Percentiles rank a stretch among this genome's conserved stretches.
These are phyloP conservation scores for Masticophis lateralis DNA, from an alignment of 2,797 vertebrate species.

Conservation along the genomic window DNA sequence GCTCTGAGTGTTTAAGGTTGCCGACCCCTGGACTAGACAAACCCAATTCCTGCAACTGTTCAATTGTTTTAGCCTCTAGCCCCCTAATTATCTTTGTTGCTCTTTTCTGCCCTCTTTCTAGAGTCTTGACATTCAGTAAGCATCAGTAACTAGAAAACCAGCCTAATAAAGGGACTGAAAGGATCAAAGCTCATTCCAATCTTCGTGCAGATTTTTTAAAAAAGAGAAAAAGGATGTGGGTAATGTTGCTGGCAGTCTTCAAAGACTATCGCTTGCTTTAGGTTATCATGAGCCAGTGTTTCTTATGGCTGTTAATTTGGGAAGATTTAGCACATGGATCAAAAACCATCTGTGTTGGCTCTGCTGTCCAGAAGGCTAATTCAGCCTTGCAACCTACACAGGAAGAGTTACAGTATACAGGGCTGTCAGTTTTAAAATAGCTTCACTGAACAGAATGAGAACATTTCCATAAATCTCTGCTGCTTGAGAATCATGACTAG, in stretches of 20 bases:
- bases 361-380: background rate
- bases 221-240: background rate
- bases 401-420: background rate
- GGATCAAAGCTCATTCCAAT: background rate
- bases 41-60: background rate
- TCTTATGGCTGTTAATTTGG: background rate
- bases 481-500: background rate
- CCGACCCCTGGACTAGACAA: background rate
- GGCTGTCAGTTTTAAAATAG: slow-evolving; percentile 9
- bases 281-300: background rate
- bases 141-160: background rate
- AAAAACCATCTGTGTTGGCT: background rate
- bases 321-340: background rate
- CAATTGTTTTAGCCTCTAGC: background rate
- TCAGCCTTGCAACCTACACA: background rate
- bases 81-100: background rate
- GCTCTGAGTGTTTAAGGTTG: too few relatives aligned
- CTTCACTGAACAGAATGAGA: slow-evolving; percentile 1
- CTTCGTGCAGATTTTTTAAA: background rate
- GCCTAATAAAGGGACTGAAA: background rate
- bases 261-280: background rate
- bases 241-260: background rate
- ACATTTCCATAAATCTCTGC: background rate
- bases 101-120: background rate
- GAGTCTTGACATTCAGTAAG: background rate